Evolutionary conservation across 2,888 invertebrate species (phyloP), one percentile per base, ranked within the genome.

Genomic region (Deilephila porcellus): DNA sequence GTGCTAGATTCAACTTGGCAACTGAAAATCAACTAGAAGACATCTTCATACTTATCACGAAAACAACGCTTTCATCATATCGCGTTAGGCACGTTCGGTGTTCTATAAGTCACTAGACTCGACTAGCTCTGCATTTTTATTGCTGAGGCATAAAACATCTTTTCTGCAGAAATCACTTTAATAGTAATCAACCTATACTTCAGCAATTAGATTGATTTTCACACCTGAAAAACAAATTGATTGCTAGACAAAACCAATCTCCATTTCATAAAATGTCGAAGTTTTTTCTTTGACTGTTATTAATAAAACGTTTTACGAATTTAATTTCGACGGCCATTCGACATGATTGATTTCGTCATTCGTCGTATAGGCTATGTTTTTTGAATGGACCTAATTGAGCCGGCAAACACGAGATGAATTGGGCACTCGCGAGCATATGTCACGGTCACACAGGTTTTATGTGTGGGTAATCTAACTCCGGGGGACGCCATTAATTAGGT

Each of bases 401-500:
- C 80, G 59, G 79, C 81, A 80, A 83, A 85, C 83, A 87, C 85
- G 86, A 85, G 86, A 88, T 86, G 86, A 84, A 86, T 86, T 53
- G 79, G 81, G 80, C 79, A 78, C 79, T 82, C 77, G 78, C 77
- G 79, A 83, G 83, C 83, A 82, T 88, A 86, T 88, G 89, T 89
- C 88, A 87, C 79, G 87, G 85, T 81, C 89, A 88, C 86, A 82
- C 83, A 92, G 91, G 91, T 93, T 93, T 91, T 91, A 91, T 90
- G 88, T 87, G 86, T 80, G 90, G 88, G 88, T 91, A 91, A 93
- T 93, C 88, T 88, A 86, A 86, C 89, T 86, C 85, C 75, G 83
- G 86, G 81, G 83, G 88, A 81, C 80, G 82, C 84, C 90, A 92
- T 92, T 93, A 92, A 93, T 93, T 93, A 92, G 90, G 87, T 88